Evolutionary conservation across 2,888 invertebrate genomes (phyloP), one percentile per base, ranked within the genome.

Genomic region (Escarpia spicata): DNA sequence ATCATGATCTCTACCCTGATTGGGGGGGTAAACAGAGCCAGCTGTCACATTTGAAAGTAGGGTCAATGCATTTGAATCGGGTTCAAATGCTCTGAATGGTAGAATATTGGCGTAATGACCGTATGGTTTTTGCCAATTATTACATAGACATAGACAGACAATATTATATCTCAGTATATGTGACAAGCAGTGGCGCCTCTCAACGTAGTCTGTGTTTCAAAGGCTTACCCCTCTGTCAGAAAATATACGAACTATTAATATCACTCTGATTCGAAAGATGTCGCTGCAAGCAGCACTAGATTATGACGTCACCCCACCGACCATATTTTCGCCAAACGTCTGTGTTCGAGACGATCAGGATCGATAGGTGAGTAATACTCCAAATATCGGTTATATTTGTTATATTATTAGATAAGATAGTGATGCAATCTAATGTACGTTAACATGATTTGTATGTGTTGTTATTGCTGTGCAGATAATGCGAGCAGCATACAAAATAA

Each of bases 291-390:
- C 75, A 26, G 75, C 26, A 75, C 75, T 26, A 26, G 19, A 75
- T 75, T 75, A 26, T 75, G 75, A 75, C 75, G 75, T 75, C 75
- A 75, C 19, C n/a, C 75, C 75, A 75, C 75, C 75, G 75, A 75
- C 75, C 75, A 75, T 75, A 75, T 75, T 75, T 75, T 75, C 75
- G 75, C 75, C n/a, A 75, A 75, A 75, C 75, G 75, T 75, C 75
- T 75, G 75, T n/a, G 75, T 26, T 75, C 75, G 26, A 75, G 75
- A 75, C 75, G 75, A 75, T 75, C 75, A 75, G 75, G 75, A 75
- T 75, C n/a, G 75, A 75, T 75, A 75, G 75, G 75, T 75, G 75
- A 75, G 75, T 75, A 75, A 75, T 75, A 75, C 26, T 26, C 75
- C 0, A 75, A 75, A 75, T 75, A 75, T 75, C 26, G 19, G 75